Base-by-base conservation (phyloP, 2,113 vertebrate species). In the Donacobius atricapilla region DNA sequence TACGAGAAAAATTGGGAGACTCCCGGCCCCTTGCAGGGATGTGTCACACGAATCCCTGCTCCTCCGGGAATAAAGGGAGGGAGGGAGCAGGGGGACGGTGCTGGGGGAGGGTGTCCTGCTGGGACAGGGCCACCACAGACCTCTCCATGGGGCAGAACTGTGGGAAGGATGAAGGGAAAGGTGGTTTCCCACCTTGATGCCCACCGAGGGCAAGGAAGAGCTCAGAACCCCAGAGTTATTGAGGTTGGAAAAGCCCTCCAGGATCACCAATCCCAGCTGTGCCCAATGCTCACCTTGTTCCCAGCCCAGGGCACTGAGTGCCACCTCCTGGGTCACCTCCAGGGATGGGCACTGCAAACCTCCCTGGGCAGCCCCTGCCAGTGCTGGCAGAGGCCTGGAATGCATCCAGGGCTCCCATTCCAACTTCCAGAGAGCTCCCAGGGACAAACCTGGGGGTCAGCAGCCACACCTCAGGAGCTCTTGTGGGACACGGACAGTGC, bases 1-100 rank as follows among this genome's bases (percentile, higher is more conserved):
- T 1, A 1, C 7, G 11, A 2, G 22, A 21, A 23, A 11, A 11
- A 9, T 7, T 0, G 1, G 60, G 54, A 84, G 20, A 7, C 8
- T 81, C 31, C 27, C 8, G 22, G 28, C 2, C 22, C 7, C n/a
- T 47, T 20, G 37, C 25, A 83, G 40, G 33, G 50, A 5, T 15
- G 17, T 7, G 15, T 19, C 15, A 2, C 1, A 1, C 11, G 5
- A 18, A 39, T 3, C 14, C 12, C 25, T 7, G 23, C 39, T 63
- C 21, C 24, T 31, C 5, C 6, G 22, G 40, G 33, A 8, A 11
- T 40, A 16, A 57, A 7, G 0, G 40, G 13, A 6, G 68, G 20
- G 51, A 18, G 61, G 54, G 31, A 22, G 48, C 45, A 33, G 47
- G 18, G 18, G 37, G 20, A 11, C 13, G 25, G 25, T 20, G 16